Evolutionary conservation across 2,888 invertebrate genomes (phyloP).

Genomic region (Philopedon plagiatum): DNA sequence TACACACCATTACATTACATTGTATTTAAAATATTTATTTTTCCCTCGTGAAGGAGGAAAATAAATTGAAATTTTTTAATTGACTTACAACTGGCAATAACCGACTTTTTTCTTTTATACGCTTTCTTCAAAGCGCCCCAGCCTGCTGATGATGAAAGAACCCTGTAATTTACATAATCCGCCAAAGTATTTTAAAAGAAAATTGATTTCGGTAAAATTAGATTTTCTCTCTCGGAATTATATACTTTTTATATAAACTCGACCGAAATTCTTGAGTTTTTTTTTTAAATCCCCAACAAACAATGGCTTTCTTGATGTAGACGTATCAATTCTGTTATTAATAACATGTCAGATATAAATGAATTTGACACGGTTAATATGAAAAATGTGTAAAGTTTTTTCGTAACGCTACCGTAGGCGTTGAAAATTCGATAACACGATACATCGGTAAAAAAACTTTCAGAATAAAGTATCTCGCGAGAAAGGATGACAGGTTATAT

Average conservation of each 20-base stretch:
- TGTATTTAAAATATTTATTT: no score
- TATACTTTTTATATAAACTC: background rate
- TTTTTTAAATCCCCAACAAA: background rate
- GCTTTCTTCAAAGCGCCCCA: background rate
- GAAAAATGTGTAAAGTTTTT: background rate
- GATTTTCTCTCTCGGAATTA: background rate
- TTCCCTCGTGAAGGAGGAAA: no score
- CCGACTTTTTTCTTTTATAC: background rate
- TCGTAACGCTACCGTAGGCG: background rate
- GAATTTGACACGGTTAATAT: background rate
- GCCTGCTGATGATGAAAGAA: background rate
- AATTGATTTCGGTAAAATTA: background rate
- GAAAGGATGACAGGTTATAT: slow-evolving; percentile 9
- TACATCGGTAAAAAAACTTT: background rate
- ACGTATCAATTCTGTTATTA: background rate
- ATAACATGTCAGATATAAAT: background rate
- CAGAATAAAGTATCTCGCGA: background rate
- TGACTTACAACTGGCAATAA: background rate
- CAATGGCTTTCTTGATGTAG: background rate
- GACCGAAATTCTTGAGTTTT: background rate
- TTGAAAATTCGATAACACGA: background rate
- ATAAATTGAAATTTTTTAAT: no score
- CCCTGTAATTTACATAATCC: background rate
- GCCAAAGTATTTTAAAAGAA: background rate
- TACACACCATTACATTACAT: no score